Evolutionary conservation across 1,140 invertebrate genomes (phyloP), one percentile per base, ranked within the genome.

Genomic region (Orchesella cincta): DNA sequence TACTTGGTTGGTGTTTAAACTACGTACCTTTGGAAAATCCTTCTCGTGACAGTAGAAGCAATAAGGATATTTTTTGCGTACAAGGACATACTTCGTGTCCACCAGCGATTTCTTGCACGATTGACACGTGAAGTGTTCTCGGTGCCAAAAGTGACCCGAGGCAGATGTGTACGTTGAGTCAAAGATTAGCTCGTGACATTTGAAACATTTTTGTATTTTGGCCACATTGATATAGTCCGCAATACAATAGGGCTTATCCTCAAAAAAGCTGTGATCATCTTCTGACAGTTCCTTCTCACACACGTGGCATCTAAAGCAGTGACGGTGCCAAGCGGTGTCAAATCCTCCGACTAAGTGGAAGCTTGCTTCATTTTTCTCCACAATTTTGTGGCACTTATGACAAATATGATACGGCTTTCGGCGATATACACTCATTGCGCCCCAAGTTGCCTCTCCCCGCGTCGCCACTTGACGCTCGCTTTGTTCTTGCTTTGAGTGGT

Each of bases 241-340:
- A 18, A 57, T 39, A n/a, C 67, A 77, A 26, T 70, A 77, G n/a
- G 76, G 70, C 29, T 77, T 26, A 12, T 34, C 33, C 12, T 73
- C 34, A n/a, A 31, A 77, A 2, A 77, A 73, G 46, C 70, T 73
- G 18, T 76, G 76, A 39, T 77, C 70, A 36, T 18, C 29, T 20
- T 73, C 31, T 20, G 23, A 46, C 5, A 76, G 33, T 57, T 51
- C 20, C 18, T 72, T 36, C 16, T 52, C 33, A 23, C 75, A 76
- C 29, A 39, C 51, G 28, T 14, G 26, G 46, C 75, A 76, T 36
- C n/a, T 34, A 35, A 76, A 76, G 33, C 75, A 76, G 26, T 72
- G n/a, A 8, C 35, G 64, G 28, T 76, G 75, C 75, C 75, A 76
- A 33, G 31, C 67, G 23, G 23, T 14, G 0, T 76, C 26, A 8